Conservation (phyloP, 2,888 invertebrate species). For the Alcis repandata region DNA sequence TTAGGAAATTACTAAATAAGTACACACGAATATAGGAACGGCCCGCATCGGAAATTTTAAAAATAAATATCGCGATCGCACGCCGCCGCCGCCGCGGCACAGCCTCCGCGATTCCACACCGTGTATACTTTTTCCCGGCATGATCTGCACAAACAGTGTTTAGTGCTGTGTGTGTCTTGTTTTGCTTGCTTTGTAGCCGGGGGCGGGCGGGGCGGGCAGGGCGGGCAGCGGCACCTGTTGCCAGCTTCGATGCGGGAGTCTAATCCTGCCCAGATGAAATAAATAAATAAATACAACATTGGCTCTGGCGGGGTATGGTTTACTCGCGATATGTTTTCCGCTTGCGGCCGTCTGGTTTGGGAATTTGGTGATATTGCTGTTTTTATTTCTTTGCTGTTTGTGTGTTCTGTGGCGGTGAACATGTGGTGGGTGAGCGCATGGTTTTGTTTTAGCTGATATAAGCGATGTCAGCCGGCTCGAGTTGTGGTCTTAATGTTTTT, state of each 20-base stretch:
- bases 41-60: not conserved
- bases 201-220: constrained; percentile 33
- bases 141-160: constrained; percentile 71
- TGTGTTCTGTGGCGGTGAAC: constrained; percentile 33
- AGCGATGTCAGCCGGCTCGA: not conserved
- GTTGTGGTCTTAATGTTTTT: not conserved
- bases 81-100: constrained; percentile 5
- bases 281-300: constrained; percentile 82
- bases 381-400: constrained; percentile 36
- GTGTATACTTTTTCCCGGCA: constrained; percentile 66
- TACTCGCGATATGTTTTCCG: constrained; percentile 62
- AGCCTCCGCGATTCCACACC: constrained; percentile 7
- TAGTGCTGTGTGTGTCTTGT: constrained; percentile 70
- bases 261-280: constrained; percentile 81
- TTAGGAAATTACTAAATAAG: not conserved
- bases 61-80: not conserved
- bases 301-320: constrained; percentile 59
- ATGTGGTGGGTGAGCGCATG: constrained; percentile 23
- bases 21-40: not conserved
- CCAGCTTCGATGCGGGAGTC: constrained; percentile 70
- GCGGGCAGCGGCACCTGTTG: constrained; percentile 74
- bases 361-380: constrained; percentile 47
- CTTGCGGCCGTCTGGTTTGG: constrained; percentile 40
- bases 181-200: constrained; percentile 69
- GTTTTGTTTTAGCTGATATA: constrained; percentile 11